Base-by-base conservation (phyloP, 30 jellyfish, hydroid and myxozoan species). In the Aurelia sp. region DNA sequence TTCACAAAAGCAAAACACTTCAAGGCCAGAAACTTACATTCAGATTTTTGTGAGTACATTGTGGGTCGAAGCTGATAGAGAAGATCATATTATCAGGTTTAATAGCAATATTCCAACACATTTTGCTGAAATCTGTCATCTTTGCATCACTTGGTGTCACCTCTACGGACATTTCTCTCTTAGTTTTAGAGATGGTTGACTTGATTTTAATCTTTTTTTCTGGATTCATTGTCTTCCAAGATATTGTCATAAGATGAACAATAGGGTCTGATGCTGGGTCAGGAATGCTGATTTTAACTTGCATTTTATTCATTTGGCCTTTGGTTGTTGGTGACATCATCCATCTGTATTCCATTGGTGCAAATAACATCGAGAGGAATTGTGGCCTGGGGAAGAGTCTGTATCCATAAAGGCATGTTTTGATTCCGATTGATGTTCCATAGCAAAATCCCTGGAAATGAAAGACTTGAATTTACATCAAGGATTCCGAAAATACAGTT, bases 271-370 rank as follows among this genome's bases (percentile, higher is more conserved):
- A 76, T 4, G 41, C 17, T 13, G 79, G 78, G 30, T 63, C 50
- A 1, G 89, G 89, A 38, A 78, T 15, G 41, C 31, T 68, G n/a
- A 84, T 67, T 27, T 47, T 50, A 27, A 84, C 18, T 24, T 47
- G 63, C 76, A 84, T n/a, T 64, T 60, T 67, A 47, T 60, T 35
- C 16, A 8, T 8, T 57, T n/a, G 41, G 38, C 50, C n/a, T 8
- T 41, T 48, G 3, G 75, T 8, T 24, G 69, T 63, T 63, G 93
- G 88, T 69, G 48, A 52, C 82, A 61, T 10, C 4, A 51, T 77
- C 15, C 74, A 70, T 38, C 93, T 76, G 93, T 84, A 84, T 74
- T 72, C 93, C 82, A 72, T 44, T 19, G 88, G 88, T 5, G 93
- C 63, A 68, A 19, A 72, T 11, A 73, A n/a, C 76, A 63, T 18